Evolutionary conservation across 2,888 invertebrate species (phyloP), one percentile per base, ranked within the genome.

Genomic region (Mimas tiliae): DNA sequence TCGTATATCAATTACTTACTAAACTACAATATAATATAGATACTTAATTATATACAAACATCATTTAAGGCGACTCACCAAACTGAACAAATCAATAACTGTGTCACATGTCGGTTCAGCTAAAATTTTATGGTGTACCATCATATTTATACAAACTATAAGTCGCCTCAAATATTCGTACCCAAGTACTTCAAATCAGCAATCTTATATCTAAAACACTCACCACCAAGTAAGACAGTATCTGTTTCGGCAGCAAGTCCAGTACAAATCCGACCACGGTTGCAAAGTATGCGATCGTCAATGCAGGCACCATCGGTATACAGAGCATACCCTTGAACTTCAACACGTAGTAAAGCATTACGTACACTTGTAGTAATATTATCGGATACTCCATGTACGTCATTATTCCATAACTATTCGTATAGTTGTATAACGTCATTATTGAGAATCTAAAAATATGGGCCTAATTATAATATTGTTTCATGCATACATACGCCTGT

Each of bases 351-450:
- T 94, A 96, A 72, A 97, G 94, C 69, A 98, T 88, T 9, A 96
- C 89, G 71, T 96, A 95, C 77, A 97, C 96, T 91, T 98, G 97
- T 1, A 95, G 64, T 67, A 98, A 86, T 72, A 98, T 95, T 55
- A 97, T 95, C 0, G 97, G 97, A 85, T 98, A 98, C 81, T 98
- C 98, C 94, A 98, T 87, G 78, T 97, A 98, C 0, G 97, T 96
- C 72, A 97, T 89, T 11, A 97, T 74, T 12, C 96, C 94, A 83
- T 98, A 97, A 12, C 94, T 94, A 82, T 96, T 97, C 42, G 95
- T 94, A 75, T 94, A 97, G 85, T 97, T 98, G 87, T 98, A 98
- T 34, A 97, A 95, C 66, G 96, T 95, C 94, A 96, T 96, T 71
- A 97, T 95, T 1, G 97, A 95, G 77, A 97, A 97, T 77, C 97